Conservation (phyloP, 2,113 vertebrate genomes). For the Tursiops truncatus region DNA sequence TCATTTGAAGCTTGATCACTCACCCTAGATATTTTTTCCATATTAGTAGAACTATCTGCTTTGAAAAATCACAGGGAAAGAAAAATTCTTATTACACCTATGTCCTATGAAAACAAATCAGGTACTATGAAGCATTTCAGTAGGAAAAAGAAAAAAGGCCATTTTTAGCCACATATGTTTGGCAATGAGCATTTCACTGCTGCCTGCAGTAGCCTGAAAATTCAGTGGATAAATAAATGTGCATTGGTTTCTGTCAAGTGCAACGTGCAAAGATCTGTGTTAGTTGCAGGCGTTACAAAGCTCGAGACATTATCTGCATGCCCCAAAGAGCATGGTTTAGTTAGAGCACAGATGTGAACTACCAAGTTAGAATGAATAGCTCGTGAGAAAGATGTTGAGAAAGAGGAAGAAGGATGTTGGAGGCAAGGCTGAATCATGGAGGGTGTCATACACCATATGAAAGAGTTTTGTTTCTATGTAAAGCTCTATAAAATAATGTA, state of each 20-base stretch:
- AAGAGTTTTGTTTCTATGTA: not conserved
- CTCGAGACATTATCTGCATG: no score
- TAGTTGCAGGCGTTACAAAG: not conserved
- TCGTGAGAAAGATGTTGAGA: not conserved
- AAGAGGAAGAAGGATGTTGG: not conserved
- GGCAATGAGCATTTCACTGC: not conserved
- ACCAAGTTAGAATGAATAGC: not conserved
- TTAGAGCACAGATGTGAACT: not conserved
- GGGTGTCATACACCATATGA: not conserved
- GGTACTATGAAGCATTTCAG: not conserved
- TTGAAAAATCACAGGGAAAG: not conserved
- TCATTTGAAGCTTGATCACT: not conserved
- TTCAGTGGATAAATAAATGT: not conserved
- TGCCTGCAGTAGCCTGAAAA: not conserved
- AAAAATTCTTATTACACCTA: not conserved
- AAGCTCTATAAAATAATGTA: not conserved
- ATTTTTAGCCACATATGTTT: not conserved
- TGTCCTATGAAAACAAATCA: not conserved
- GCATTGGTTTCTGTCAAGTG: accelerated
- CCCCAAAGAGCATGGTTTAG: accelerated
- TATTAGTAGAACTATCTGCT: not conserved
- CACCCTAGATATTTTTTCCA: not conserved
- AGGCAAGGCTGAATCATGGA: not conserved
- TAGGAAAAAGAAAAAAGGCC: accelerated
- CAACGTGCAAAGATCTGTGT: not conserved